Base-by-base conservation (phyloP, 2,888 invertebrate genomes). In the Callinectes sapidus region DNA sequence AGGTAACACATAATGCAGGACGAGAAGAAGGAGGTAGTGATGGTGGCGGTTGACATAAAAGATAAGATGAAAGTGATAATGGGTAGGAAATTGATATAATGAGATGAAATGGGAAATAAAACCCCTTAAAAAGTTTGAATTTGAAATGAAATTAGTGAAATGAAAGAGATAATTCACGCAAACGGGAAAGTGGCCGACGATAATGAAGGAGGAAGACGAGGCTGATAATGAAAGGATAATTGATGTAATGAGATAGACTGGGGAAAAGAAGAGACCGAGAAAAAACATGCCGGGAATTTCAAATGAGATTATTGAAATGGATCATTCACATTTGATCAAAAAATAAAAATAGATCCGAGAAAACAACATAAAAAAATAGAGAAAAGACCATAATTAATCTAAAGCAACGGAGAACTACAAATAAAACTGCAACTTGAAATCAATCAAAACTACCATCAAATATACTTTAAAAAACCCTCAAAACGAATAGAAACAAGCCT, bases 181-280 rank as follows among this genome's bases (percentile, higher is more conserved):
- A 48, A 5, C 48, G 48, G 48, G 48, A 48, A 48, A 48, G 48
- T 8, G 10, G 18, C 61, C 2, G 10, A 16, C 16, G 61, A 61
- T 61, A 61, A 61, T 16, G 23, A 61, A 61, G 61, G 23, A 61
- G 61, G 18, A 16, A 23, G 61, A 85, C 28, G 32, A 81, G 35
- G 18, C 81, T 35, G 35, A 81, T 81, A 35, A 81, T 16, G 35
- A 81, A 66, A 89, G 66, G 89, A 89, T 28, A 35, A 35, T 32
- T n/a, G 39, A 35, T 55, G 18, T 23, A n/a, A 35, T 39, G 35
- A 71, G 71, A 77, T 16, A 54, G 13, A 35, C 14, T 35, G 66
- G 39, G 39, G 81, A 90, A 42, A 81, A 32, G 39, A 81, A 90
- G n/a, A 8, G 87, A 87, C 23, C 18, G 13, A 87, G 5, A 48